Percentiles rank a stretch among this genome's conserved stretches.
phyloP scores from a whole-genome alignment of 2,888 invertebrate species.

The Chymomyza amoena region DNA sequence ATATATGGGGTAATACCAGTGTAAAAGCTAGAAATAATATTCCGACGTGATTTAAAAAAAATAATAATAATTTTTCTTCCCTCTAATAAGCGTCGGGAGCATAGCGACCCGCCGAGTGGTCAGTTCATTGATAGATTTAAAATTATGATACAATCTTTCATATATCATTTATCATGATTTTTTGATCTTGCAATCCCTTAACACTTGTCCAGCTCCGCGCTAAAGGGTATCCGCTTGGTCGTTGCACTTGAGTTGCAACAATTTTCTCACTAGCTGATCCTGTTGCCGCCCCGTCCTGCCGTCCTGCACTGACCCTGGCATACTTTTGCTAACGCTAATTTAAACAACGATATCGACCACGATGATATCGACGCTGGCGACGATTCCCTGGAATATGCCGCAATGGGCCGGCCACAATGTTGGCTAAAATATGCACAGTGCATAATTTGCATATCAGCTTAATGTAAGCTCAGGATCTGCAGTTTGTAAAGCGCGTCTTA shows the following conservation, averaged over 20 bases:
- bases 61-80: no score
- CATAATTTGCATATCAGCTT: constrained; percentile 71
- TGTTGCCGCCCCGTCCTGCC: background rate
- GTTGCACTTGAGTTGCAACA: background rate
- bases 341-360: constrained; percentile 55
- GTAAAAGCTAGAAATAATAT: no score
- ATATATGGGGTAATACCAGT: no score
- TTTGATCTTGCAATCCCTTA: no score
- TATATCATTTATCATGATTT: no score
- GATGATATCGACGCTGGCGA: constrained; percentile 32
- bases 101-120: no score
- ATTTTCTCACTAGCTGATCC: background rate
- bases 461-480: constrained; percentile 64
- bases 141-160: no score
- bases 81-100: no score
- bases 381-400: constrained; percentile 46
- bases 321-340: constrained; percentile 70
- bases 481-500: constrained; percentile 61
- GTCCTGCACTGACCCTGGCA: constrained; percentile 51
- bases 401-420: background rate
- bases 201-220: background rate
- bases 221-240: background rate
- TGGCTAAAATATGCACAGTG: constrained; percentile 28
- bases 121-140: no score
- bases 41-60: no score